Conservation (phyloP, 1,140 invertebrate genomes). For the Drosophila orosa region DNA sequence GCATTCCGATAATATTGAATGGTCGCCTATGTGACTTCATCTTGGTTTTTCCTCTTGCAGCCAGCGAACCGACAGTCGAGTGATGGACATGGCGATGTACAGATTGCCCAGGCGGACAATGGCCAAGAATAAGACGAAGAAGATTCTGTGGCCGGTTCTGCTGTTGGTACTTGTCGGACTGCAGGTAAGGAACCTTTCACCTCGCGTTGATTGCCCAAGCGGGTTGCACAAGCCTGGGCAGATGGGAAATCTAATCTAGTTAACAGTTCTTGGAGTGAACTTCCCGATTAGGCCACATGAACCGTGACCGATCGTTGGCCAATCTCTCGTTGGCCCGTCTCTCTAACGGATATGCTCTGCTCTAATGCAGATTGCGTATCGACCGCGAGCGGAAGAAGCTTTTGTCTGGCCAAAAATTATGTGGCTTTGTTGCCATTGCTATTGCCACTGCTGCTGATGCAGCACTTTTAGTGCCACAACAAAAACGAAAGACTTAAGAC, state of each 20-base stretch:
- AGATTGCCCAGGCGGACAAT: slow-evolving; percentile 8
- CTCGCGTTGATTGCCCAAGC: slow-evolving; percentile 37
- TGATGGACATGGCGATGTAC: slow-evolving; percentile 53
- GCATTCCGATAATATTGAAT: slow-evolving; percentile 49
- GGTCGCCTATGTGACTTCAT: slow-evolving; percentile 36
- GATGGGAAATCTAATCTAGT: slow-evolving; percentile 74
- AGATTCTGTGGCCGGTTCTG: slow-evolving; percentile 46
- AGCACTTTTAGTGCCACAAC: slow-evolving; percentile 40
- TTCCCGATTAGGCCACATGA: slow-evolving; percentile 77
- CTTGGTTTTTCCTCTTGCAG: slow-evolving; percentile 45
- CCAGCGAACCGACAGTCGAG: slow-evolving; percentile 57
- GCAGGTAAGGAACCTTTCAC: slow-evolving; percentile 65
- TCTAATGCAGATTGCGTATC: slow-evolving; percentile 77
- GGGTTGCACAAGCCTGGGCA: slow-evolving; percentile 62
- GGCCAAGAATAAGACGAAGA: slow-evolving; percentile 9
- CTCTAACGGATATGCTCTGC: slow-evolving; percentile 77
- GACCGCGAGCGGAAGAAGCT: slow-evolving; percentile 57
- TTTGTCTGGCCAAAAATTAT: slow-evolving; percentile 56
- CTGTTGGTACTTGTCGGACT: slow-evolving; percentile 27
- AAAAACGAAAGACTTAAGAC: slow-evolving; percentile 65
- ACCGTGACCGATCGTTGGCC: slow-evolving; percentile 82
- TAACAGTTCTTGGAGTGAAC: slow-evolving; percentile 78
- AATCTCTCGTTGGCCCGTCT: slow-evolving; percentile 58
- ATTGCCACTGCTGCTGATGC: slow-evolving; percentile 50
- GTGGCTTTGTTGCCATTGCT: slow-evolving; percentile 43